A percentile compares a stretch with the other conserved stretches of the same genome.
Conservation (phyloP, 1,140 invertebrate species). For the Aphelenchoides besseyi region DNA sequence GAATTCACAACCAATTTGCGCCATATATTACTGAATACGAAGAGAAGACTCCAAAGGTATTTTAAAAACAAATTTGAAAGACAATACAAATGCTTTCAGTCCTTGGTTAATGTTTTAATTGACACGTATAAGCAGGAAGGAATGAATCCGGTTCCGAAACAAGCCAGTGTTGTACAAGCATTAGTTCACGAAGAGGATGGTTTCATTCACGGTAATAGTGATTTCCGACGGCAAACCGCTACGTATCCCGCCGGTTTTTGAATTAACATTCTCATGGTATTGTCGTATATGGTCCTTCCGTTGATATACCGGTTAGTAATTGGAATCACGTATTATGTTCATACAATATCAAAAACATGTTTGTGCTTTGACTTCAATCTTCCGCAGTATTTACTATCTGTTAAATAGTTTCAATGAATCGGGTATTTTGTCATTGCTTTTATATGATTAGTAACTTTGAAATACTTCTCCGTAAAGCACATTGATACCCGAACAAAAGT, state of each 20-base stretch:
- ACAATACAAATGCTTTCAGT: constrained; percentile 22
- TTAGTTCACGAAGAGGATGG: constrained; percentile 54
- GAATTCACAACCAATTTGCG: constrained; percentile 86
- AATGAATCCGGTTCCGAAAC: constrained; percentile 9
- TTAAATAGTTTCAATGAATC: background rate
- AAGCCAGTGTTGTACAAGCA: constrained; percentile 55
- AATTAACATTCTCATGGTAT: background rate
- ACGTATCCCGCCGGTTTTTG: constrained; percentile 21
- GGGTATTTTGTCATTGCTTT: background rate
- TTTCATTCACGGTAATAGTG: constrained; percentile 59
- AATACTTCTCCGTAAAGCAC: too few relatives aligned
- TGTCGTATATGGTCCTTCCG: too few relatives aligned
- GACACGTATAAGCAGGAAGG: constrained; percentile 26
- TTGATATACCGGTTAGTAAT: too few relatives aligned
- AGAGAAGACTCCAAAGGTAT: constrained; percentile 42
- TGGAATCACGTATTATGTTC: too few relatives aligned
- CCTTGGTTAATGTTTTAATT: constrained; percentile 13
- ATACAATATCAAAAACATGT: background rate
- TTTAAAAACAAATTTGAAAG: constrained; percentile 9
- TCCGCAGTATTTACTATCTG: background rate
- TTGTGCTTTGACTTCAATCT: background rate
- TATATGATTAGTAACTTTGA: too few relatives aligned
- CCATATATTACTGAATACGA: constrained; percentile 80
- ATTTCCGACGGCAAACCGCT: constrained; percentile 30
- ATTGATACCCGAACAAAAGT: too few relatives aligned